These are phyloP conservation scores for Gastrophysa polygoni DNA, from an alignment of 2,888 invertebrate species.

Conservation along the genomic window DNA sequence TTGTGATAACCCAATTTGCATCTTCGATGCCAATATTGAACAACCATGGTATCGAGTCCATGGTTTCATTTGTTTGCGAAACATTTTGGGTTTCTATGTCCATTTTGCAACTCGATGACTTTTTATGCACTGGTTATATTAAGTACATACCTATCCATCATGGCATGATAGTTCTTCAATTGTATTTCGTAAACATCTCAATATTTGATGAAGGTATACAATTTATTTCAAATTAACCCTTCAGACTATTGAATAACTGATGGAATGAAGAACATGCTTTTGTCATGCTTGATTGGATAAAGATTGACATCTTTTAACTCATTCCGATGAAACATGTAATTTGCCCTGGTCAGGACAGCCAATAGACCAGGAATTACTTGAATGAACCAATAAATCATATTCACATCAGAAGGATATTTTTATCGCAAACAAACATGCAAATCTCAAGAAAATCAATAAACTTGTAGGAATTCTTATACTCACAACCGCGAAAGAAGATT, in stretches of 20 bases:
- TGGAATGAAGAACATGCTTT: background rate
- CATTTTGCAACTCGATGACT: background rate
- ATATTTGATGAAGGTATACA: slow-evolving; percentile 9
- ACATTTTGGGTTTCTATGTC: background rate
- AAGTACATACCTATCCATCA: background rate
- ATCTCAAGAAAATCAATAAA: too few species aligned
- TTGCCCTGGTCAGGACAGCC: background rate
- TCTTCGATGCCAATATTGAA: slow-evolving; percentile 77
- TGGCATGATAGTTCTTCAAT: slow-evolving; percentile 4
- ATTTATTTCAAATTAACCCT: background rate
- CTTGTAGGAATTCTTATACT: too few species aligned
- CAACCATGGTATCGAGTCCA: slow-evolving; percentile 41
- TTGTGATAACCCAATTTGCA: slow-evolving; percentile 87
- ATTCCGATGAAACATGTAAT: background rate
- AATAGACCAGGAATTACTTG: too few species aligned
- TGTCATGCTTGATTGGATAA: background rate
- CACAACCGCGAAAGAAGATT: too few species aligned
- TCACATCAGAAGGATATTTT: too few species aligned
- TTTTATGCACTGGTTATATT: background rate
- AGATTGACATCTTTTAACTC: background rate
- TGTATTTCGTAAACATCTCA: slow-evolving; percentile 13
- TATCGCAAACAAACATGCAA: too few species aligned
- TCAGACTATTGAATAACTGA: background rate
- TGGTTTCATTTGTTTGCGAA: background rate
- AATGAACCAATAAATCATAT: too few species aligned